A percentile compares a stretch with the other conserved stretches of the same genome.
phyloP scores from a whole-genome alignment of 2,888 invertebrate species.

The Xylota segnis region DNA sequence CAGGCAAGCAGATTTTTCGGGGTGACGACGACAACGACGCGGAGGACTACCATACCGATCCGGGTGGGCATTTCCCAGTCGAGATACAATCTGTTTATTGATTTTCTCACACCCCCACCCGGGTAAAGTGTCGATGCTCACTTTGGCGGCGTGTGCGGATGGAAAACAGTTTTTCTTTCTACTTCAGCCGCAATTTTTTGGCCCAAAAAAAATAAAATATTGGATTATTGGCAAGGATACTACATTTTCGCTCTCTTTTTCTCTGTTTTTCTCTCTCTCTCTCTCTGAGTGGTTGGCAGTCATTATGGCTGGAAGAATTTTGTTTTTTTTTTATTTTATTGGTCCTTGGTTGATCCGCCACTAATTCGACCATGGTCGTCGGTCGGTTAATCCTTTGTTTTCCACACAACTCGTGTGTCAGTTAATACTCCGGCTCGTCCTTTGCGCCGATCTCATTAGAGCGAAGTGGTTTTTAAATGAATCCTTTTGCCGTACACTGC shows the following conservation, averaged over 20 bases:
- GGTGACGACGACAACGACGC: constrained; percentile 36
- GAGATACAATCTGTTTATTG: constrained; percentile 74
- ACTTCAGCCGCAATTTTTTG: constrained; percentile 31
- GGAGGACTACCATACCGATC: constrained; percentile 10
- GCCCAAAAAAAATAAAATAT: constrained; percentile 6
- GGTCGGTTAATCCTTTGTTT: constrained; percentile 61
- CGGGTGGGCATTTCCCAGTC: constrained; percentile 63
- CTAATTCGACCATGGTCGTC: constrained; percentile 54
- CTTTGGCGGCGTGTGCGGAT: constrained; percentile 10
- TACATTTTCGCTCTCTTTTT: neutral
- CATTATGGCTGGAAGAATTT: constrained; percentile 18
- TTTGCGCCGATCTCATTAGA: constrained; percentile 41
- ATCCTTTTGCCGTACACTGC: constrained; percentile 25
- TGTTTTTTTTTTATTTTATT: constrained; percentile 29
- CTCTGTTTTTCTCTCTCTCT: neutral
- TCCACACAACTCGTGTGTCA: constrained; percentile 30
- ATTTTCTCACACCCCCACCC: constrained; percentile 51
- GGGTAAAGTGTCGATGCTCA: constrained; percentile 52
- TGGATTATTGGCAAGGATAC: constrained; percentile 50
- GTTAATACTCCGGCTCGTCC: constrained; percentile 32
- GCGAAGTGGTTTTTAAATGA: constrained; percentile 56
- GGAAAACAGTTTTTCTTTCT: constrained; percentile 7
- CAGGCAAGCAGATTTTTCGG: constrained; percentile 59
- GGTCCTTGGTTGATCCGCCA: constrained; percentile 66
- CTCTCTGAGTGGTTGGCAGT: constrained; percentile 17